These are phyloP conservation scores for Cynoglossus semilaevis DNA, from an alignment of 2,113 vertebrate genomes.

Conservation along the genomic window DNA sequence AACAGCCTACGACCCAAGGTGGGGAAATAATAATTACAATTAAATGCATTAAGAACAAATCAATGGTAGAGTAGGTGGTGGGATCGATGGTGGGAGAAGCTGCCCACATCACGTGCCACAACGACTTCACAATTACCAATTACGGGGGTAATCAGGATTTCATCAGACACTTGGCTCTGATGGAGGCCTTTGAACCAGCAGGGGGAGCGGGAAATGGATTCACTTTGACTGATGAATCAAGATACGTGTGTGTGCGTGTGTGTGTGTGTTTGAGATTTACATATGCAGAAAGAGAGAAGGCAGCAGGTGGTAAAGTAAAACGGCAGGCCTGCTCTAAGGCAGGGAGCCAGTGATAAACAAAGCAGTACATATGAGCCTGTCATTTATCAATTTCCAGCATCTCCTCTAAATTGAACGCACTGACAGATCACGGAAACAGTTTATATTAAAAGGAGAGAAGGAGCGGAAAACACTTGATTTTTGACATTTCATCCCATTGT, in stretches of 20 bases:
- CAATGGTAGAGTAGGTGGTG: conserved; percentile 32
- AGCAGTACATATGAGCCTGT: not conserved
- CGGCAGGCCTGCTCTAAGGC: conserved; percentile 2
- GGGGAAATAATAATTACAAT: conserved; percentile 48
- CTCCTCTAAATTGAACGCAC: conserved; percentile 1
- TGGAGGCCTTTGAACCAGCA: conserved; percentile 48
- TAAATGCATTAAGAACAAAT: conserved; percentile 56
- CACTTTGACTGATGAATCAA: conserved; percentile 28
- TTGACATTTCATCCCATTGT: conserved; percentile 9
- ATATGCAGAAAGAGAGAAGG: conserved; percentile 2
- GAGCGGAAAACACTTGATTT: not conserved
- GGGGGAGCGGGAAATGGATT: conserved; percentile 20
- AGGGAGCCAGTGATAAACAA: conserved; percentile 9
- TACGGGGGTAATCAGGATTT: conserved; percentile 51
- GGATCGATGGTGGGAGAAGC: conserved; percentile 35
- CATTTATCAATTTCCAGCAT: not conserved
- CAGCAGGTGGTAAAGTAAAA: conserved; percentile 10
- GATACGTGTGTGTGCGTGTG: no score
- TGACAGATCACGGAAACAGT: not conserved
- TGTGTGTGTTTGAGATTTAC: conserved; percentile 1
- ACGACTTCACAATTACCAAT: conserved; percentile 56
- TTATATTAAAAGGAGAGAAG: no score
- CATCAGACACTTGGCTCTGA: conserved; percentile 46
- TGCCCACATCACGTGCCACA: conserved; percentile 24
- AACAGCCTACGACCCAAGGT: conserved; percentile 9